A percentile compares a stretch with the other conserved stretches of the same genome.
Conservation (phyloP, 2,888 invertebrate genomes). For the Drosophila mayaguana region DNA sequence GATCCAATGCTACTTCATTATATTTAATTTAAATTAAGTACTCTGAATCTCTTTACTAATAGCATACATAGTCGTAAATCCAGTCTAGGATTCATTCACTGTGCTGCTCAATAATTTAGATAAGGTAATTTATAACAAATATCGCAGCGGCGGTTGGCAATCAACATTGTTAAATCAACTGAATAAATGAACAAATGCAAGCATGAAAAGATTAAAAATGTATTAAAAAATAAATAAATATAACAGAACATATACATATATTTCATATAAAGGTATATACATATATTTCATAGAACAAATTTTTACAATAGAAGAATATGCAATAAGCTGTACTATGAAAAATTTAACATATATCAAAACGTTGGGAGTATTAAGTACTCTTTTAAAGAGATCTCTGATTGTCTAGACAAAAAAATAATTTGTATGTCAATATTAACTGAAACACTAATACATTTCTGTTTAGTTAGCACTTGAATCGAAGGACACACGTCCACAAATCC, state of each 20-base stretch:
- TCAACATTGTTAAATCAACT: background rate
- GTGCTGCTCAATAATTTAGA: background rate
- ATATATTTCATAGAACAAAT: background rate
- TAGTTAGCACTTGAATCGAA: background rate
- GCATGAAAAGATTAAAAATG: background rate
- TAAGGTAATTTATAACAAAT: background rate
- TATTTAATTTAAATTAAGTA: too few species aligned
- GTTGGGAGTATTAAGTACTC: too few species aligned
- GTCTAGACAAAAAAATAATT: background rate
- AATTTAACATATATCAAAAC: background rate
- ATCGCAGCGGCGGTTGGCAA: background rate
- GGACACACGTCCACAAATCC: background rate
- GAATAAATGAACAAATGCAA: conserved; percentile 2
- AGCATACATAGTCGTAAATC: too few species aligned
- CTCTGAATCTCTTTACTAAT: too few species aligned
- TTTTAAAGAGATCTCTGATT: background rate
- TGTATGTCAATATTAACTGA: background rate
- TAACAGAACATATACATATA: background rate
- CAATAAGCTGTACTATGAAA: background rate
- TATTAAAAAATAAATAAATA: background rate
- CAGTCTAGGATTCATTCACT: background rate
- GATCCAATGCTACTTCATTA: background rate
- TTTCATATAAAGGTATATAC: background rate
- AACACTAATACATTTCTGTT: background rate
- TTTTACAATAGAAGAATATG: background rate